A percentile compares a stretch with the other conserved stretches of the same genome.
These are phyloP conservation scores for Poecilia gillii DNA, from an alignment of 2,797 vertebrate species.

Conservation along the genomic window DNA sequence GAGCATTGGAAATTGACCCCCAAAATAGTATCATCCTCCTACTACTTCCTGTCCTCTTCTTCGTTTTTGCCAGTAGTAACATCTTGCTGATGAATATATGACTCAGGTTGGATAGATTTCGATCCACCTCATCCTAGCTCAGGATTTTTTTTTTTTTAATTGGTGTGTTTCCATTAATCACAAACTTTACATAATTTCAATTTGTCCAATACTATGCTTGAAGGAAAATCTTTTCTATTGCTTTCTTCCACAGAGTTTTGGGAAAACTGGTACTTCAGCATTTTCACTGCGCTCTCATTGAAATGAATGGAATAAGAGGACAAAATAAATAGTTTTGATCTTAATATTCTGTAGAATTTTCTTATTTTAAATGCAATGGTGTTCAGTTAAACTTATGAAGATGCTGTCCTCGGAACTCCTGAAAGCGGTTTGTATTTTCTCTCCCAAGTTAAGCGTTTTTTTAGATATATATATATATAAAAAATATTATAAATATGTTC, in stretches of 20 bases:
- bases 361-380: neutral
- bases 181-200: too few species aligned
- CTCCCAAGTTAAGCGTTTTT: neutral
- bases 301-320: neutral
- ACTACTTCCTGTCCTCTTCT: too few species aligned
- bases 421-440: conserved; percentile 3
- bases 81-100: too few species aligned
- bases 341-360: neutral
- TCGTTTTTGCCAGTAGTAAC: too few species aligned
- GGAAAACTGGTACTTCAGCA: neutral
- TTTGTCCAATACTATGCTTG: too few species aligned
- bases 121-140: too few species aligned
- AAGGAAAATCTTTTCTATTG: too few species aligned
- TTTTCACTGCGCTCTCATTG: neutral
- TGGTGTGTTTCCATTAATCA: too few species aligned
- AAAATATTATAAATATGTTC: neutral
- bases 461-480: neutral
- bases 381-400: neutral
- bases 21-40: too few species aligned
- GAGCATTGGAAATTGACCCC: too few species aligned
- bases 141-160: too few species aligned
- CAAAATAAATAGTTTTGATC: neutral
- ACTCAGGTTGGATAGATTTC: too few species aligned
- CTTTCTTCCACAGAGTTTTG: neutral
- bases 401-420: neutral